Base-by-base conservation (phyloP, 35 echinoderm and acorn worm species). In the Amphiura filiformis region DNA sequence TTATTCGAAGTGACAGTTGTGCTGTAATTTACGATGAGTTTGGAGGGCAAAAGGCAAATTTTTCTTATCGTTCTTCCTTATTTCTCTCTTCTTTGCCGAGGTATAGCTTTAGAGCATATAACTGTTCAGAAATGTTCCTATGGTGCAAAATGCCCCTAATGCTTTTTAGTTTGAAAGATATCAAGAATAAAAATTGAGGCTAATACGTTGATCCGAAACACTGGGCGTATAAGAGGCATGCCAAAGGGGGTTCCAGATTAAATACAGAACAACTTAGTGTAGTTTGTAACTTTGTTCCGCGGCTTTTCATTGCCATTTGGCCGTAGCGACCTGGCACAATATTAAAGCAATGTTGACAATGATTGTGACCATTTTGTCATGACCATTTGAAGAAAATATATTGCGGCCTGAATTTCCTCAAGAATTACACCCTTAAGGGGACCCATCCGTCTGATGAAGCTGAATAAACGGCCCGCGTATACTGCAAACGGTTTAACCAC, bases 361-460 rank as follows among this genome's bases (percentile, higher is more conserved):
- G 28, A 70, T n/a, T 70, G 61, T 70, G 61, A 70, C 61, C 61
- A 70, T 70, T 70, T 70, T 70, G 28, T 70, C 61, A 70, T 23
- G 2, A 70, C 26, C 61, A 18, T 70, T 26, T 70, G 15, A 26
- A 30, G 15, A 30, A 30, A 70, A 70, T 70, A 70, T 26, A 70
- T 70, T 70, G 17, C 26, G 61, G 61, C 26, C 61, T 70, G 26
- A 30, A 30, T 30, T 70, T n/a, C 61, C 9, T 70, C 28, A n/a
- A n/a, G n/a, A n/a, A n/a, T n/a, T n/a, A n/a, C 28, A 2, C 61
- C 61, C 61, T 70, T 30, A 18, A 70, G 61, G 7, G 28, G 61
- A n/a, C 61, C 61, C 61, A 70, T 70, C 61, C 15, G 26, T 15
- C 61, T 26, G 17, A 26, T 3, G 9, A 70, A 70, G 61, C 61